Percentiles rank a stretch among this genome's conserved stretches.
Conservation (phyloP, 2,888 invertebrate genomes). For the Eutolmus rufibarbis region DNA sequence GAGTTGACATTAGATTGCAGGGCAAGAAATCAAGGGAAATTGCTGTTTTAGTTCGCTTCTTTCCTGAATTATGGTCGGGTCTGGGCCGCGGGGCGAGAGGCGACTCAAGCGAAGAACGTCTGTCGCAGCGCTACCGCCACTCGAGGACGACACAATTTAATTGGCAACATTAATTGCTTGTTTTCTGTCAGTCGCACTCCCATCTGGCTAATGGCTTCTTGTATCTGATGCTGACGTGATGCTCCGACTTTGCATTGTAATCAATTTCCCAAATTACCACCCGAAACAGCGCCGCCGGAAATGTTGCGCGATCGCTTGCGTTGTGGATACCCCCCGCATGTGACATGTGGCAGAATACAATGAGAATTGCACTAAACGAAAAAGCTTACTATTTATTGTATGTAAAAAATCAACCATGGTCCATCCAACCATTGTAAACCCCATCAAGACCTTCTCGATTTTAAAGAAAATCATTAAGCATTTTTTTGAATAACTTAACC, state of each 20-base stretch:
- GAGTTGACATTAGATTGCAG: constrained; percentile 44
- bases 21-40: constrained; percentile 41
- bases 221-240: constrained; percentile 43
- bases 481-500: too few relatives aligned
- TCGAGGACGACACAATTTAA: constrained; percentile 45
- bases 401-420: not conserved
- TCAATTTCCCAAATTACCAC: constrained; percentile 28
- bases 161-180: constrained; percentile 49
- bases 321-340: not conserved
- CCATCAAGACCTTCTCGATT: not conserved
- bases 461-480: not conserved
- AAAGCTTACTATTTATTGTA: not conserved
- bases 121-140: not conserved
- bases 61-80: not conserved
- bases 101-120: not conserved
- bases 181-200: constrained; percentile 46
- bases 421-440: not conserved
- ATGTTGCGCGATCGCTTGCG: not conserved
- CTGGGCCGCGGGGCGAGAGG: not conserved
- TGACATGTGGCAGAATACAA: not conserved
- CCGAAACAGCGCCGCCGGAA: not conserved
- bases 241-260: constrained; percentile 41
- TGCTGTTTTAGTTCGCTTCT: constrained; percentile 35
- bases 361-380: not conserved
- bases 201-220: constrained; percentile 42